Conservation (phyloP, 2,113 vertebrate genomes). For the Puffinus mauretanicus region DNA sequence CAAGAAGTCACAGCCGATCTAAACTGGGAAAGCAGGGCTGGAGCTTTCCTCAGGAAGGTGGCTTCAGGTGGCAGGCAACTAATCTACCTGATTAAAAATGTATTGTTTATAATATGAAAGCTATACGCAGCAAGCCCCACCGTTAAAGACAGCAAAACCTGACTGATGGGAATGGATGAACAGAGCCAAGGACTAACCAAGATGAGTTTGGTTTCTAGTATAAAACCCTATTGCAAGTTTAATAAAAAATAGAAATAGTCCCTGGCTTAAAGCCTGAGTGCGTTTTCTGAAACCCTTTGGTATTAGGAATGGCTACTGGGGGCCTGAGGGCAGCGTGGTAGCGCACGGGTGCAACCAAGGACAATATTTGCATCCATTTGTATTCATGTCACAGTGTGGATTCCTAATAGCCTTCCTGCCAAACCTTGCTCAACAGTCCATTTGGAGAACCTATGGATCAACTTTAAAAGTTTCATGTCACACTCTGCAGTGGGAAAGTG, state of each 20-base stretch:
- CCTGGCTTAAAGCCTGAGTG: not conserved
- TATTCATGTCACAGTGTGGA: not conserved
- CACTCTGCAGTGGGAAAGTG: not conserved
- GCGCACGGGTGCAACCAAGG: not conserved
- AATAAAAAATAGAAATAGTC: not conserved
- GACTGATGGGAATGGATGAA: not conserved
- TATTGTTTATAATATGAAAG: not conserved
- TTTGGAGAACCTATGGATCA: slow-evolving; percentile 2
- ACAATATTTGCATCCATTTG: not conserved
- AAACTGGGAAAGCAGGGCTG: not conserved
- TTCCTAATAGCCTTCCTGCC: not conserved
- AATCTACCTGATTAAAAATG: not conserved
- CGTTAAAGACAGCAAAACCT: not conserved
- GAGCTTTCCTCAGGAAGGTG: not conserved
- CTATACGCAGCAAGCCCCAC: not conserved
- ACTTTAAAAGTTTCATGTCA: not conserved
- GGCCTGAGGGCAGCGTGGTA: not conserved
- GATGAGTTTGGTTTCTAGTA: not conserved
- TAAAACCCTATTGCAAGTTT: not conserved
- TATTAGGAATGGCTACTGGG: not conserved
- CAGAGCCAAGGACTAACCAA: not conserved
- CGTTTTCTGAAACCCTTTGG: not conserved
- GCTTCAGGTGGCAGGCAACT: not conserved
- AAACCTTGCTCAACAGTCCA: not conserved
- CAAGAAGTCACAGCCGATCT: not conserved